Evolutionary conservation across 2,888 invertebrate genomes (phyloP), one percentile per base, ranked within the genome.

Genomic region (Imbricaverruca yamaguchii): DNA sequence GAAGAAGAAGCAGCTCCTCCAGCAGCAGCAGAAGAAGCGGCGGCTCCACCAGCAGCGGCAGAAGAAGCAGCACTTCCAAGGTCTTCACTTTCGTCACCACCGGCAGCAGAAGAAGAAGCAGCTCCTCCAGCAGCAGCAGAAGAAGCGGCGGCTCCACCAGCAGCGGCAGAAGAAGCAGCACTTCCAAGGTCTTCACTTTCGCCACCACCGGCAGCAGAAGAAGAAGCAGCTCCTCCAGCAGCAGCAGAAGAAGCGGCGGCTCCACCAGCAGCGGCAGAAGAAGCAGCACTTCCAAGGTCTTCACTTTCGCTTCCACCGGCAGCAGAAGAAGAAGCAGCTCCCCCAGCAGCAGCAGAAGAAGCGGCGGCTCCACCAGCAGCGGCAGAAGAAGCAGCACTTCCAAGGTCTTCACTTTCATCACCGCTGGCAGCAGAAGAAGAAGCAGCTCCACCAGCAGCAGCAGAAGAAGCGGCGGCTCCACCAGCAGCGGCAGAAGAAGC

Each of bases 161-260:
- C 4, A 15, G 69, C 69, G 1, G 69, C 69, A 69, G 69, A 69
- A 4, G 69, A 69, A 39, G 69, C 25, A 12, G 69, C n/a, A n/a
- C 61, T 18, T 7, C 61, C 61, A 15, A 61, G 18, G 65, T n/a
- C n/a, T 9, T 11, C 69, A 13, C 25, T 12, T 8, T 11, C 69
- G 13, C 69, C 69, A 12, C 15, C 69, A 23, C n/a, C 7, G 65
- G 65, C 65, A 23, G 65, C 65, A 65, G 65, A n/a, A 0, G 65
- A 65, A 8, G 65, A 65, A 0, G 65, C 65, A 65, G 65, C 65
- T 8, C 65, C 65, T 65, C 23, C 65, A n/a, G 23, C 15, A 18
- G 65, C 65, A n/a, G 65, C 65, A 65, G 65, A 65, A 18, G 65
- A 65, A 65, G 65, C 15, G 65, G 65, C 65, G 12, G 65, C 65